Conservation (phyloP, 2,797 vertebrate genomes). For the Philypnodon macrostomus region DNA sequence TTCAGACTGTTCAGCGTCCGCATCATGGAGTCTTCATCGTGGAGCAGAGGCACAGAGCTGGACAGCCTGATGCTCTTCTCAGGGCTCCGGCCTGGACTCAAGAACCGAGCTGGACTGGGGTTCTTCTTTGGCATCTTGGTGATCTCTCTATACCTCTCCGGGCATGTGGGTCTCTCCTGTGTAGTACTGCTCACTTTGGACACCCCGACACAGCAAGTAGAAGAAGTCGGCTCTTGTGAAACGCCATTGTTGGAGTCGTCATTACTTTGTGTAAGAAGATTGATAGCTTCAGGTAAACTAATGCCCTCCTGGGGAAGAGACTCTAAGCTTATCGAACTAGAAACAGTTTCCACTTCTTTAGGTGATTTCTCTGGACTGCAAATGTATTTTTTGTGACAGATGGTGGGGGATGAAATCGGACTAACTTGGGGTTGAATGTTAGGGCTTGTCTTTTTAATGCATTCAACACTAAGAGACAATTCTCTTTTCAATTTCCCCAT, state of each 20-base stretch:
- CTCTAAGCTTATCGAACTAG: conserved; percentile 69
- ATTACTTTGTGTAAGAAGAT: conserved; percentile 41
- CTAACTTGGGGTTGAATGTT: conserved; percentile 10
- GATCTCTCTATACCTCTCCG: conserved; percentile 14
- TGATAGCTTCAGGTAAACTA: conserved; percentile 57
- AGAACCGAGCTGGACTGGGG: conserved; percentile 52
- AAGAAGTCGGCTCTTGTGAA: conserved; percentile 20
- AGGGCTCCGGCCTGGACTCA: conserved; percentile 57
- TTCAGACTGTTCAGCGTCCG: conserved; percentile 85
- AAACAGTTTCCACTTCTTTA: conserved; percentile 64
- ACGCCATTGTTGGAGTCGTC: conserved; percentile 9
- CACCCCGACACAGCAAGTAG: conserved; percentile 27
- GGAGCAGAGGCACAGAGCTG: conserved; percentile 51
- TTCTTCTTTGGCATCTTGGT: conserved; percentile 45
- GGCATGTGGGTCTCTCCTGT: conserved; percentile 22
- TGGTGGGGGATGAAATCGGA: conserved; percentile 21
- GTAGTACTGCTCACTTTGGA: conserved; percentile 63
- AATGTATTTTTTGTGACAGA: conserved; percentile 9
- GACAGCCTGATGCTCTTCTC: conserved; percentile 37
- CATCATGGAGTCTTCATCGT: conserved; percentile 92
- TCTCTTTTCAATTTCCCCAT: too few relatives aligned
- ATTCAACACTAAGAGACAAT: neutral
- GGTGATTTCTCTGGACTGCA: conserved; percentile 9
- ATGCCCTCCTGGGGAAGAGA: conserved; percentile 53
- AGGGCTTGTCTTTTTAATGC: too few relatives aligned